Base-by-base conservation (phyloP, 2,113 vertebrate species). In the Bothrops jararaca region DNA sequence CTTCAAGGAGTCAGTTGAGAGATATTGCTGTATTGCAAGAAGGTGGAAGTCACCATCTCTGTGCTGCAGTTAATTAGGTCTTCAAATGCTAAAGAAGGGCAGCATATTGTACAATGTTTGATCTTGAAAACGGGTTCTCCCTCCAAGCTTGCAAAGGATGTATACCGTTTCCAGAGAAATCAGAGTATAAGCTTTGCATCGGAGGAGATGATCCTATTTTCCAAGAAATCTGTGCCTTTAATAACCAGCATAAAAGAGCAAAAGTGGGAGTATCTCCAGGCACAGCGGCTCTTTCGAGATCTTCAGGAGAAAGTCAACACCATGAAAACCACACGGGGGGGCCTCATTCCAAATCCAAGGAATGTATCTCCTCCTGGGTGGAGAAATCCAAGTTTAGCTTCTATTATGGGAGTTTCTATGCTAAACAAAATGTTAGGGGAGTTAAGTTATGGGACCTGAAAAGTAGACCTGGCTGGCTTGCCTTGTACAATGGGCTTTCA, bases 341-440 rank as follows among this genome's bases (percentile, higher is more conserved):
- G 0, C 53, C 80, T 52, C 23, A 93, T 86, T 64, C 93, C 80
- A 53, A 69, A 48, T 90, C 74, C 0, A 1, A 64, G 7, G 91
- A 92, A 90, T 89, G 58, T 58, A 85, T 89, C 64, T 85, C 7
- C 45, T 45, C 3, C 13, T 64, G 54, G 6, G 88, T 85, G 92
- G 54, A 86, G 53, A 92, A 94, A 92, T 22, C 69, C 57, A 6
- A 50, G 50, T 93, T 95, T 89, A 42, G 2, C 1, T 88, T 92
- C 52, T 80, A 8, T 58, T 85, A 64, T n/a, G 22, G 93, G 6
- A 39, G 3, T 93, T 92, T 95, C 85, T 58, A 85, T 91, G 91
- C 39, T 50, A 60, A 39, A 13, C 91, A 88, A n/a, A 60, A 94
- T 54, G 91, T 87, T 80, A 91, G 85, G 92, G 88, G 85, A 52